Base-by-base conservation (phyloP, 1,140 invertebrate genomes). In the Cyclargus thomasi region DNA sequence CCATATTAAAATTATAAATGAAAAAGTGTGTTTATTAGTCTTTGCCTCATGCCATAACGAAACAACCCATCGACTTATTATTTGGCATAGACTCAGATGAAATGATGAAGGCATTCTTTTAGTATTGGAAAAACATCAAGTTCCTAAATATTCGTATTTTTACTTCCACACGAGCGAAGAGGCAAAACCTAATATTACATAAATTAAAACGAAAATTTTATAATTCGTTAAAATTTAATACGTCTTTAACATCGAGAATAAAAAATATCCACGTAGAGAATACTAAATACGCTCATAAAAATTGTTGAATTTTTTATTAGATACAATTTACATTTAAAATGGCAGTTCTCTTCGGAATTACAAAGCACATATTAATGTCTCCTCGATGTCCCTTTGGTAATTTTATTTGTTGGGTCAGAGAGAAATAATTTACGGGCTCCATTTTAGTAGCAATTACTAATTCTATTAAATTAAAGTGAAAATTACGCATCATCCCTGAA, bases 241-340 rank as follows among this genome's bases (percentile, higher is more conserved):
- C 39, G 39, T 47, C 14, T 29, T 47, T 47, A 47, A 47, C 14
- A 47, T 47, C 11, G 14, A 16, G 10, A 16, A 47, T 47, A 47
- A 47, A 35, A 35, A 35, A n/a, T n/a, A n/a, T 8, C 1, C 29
- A 29, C 29, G 29, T 4, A 5, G 29, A 4, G 39, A 47, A 47
- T 47, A 47, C 39, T 47, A 47, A 47, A 47, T 29, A 29, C 14
- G 14, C 0, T 47, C 14, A 47, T 29, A 47, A 47, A 16, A 47
- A 16, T 47, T 2, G 14, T 47, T 47, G 39, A 47, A 47, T 47
- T 47, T 16, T 47, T 47, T 47, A 47, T 47, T 47, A 14, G 6
- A 47, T 47, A 47, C 39, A 47, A 47, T 47, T 47, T 47, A 47
- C 39, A 47, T 47, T 47, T 47, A 16, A 47, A 47, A 47, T 47